Evolutionary conservation across 2,888 invertebrate genomes (phyloP).

Genomic region (Lampropteryx suffumata): DNA sequence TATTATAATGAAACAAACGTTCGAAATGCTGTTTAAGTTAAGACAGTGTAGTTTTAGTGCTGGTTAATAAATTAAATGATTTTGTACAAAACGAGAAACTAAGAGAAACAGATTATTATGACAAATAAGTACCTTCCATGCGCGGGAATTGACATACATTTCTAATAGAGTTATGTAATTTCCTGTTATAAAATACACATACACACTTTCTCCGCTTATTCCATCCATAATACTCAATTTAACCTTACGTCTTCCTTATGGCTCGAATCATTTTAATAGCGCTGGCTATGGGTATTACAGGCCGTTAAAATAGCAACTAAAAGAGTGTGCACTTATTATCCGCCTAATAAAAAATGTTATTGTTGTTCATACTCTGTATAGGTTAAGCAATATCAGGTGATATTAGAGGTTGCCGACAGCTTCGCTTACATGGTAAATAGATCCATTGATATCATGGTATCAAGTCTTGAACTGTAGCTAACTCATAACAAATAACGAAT

Average conservation of each 20-base stretch:
- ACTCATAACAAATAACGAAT: too few species aligned
- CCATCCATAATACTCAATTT: conserved; percentile 1
- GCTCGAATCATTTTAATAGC: conserved; percentile 20
- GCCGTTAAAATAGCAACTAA: conserved; percentile 16
- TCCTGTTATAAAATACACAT: conserved; percentile 3
- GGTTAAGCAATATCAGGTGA: too few species aligned
- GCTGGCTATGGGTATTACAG: conserved; percentile 18
- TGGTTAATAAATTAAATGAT: too few species aligned
- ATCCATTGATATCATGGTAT: not conserved
- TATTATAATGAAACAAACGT: too few species aligned
- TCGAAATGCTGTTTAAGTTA: too few species aligned
- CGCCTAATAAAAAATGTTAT: not conserved
- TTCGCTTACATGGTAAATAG: too few species aligned
- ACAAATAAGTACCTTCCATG: too few species aligned
- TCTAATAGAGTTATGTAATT: conserved; percentile 4
- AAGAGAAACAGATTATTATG: too few species aligned
- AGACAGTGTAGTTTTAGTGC: too few species aligned
- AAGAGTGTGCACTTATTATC: conserved; percentile 4
- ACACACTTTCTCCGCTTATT: conserved; percentile 10
- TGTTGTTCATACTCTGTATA: not conserved
- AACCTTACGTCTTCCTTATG: conserved; percentile 22
- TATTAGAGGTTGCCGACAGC: not conserved
- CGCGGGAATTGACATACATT: too few species aligned
- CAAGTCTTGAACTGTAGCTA: too few species aligned
- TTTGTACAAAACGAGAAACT: too few species aligned